phyloP scores from a whole-genome alignment of 1,140 invertebrate species.

The Brachionus koreanus region DNA sequence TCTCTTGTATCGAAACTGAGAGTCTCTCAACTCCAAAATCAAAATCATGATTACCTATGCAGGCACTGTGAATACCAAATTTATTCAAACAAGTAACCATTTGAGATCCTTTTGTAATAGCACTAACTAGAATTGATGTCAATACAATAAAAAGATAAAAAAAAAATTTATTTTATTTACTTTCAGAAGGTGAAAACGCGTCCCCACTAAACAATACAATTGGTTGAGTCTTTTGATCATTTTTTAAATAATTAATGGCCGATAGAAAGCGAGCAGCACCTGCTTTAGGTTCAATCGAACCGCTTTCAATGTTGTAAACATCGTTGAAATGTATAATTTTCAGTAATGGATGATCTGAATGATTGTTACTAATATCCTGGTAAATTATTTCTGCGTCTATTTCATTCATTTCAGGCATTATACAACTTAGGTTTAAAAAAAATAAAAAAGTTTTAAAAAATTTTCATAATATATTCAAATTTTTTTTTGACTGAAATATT shows the following conservation, averaged over 20 bases:
- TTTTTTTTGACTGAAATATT: background rate
- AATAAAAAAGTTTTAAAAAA: background rate
- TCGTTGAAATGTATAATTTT: conserved; percentile 74
- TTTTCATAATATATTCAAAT: background rate
- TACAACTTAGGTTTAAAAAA: background rate
- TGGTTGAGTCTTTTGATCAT: conserved; percentile 62
- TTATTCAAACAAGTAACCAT: conserved; percentile 82
- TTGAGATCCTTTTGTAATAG: conserved; percentile 85
- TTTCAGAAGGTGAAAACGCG: conserved; percentile 78
- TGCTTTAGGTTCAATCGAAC: conserved; percentile 66
- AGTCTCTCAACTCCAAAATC: conserved; percentile 84
- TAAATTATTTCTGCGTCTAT: background rate
- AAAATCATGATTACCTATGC: conserved; percentile 89
- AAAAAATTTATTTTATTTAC: conserved; percentile 64
- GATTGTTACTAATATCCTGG: background rate
- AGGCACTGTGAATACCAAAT: conserved; percentile 74
- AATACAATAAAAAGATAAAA: background rate
- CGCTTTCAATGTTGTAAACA: conserved; percentile 81
- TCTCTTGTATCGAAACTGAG: conserved; percentile 68
- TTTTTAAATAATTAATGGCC: conserved; percentile 68
- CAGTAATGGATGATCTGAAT: background rate
- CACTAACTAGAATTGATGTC: conserved; percentile 69
- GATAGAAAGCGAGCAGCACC: conserved; percentile 78
- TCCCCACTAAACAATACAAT: conserved; percentile 85
- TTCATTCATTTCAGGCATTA: background rate